Conservation (phyloP, 37 sponge, comb jelly and placozoan species). For the Halichondria panicea region DNA sequence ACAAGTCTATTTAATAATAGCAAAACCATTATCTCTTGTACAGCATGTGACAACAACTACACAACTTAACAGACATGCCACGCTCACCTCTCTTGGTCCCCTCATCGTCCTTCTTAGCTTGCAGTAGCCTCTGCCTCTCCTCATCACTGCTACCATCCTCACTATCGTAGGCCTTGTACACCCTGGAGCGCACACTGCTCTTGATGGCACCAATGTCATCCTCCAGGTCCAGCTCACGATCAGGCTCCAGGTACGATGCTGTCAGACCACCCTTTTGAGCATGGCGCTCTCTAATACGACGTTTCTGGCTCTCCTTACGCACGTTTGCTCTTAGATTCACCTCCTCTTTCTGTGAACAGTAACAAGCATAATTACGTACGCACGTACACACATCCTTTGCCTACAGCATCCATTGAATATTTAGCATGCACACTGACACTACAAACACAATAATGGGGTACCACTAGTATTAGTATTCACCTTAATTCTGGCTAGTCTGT, state of each 20-base stretch:
- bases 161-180: background rate
- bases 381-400: too few species aligned
- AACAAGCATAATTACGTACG: background rate
- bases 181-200: slow-evolving; percentile 43
- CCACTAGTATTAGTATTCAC: slow-evolving; percentile 33
- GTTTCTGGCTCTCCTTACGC: slow-evolving; percentile 73
- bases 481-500: slow-evolving; percentile 77
- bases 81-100: too few species aligned
- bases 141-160: slow-evolving; percentile 11
- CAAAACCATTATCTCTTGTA: too few species aligned
- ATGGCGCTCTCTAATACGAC: slow-evolving; percentile 65
- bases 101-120: slow-evolving; percentile 16
- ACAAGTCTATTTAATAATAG: too few species aligned
- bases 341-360: slow-evolving; percentile 86
- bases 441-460: too few species aligned
- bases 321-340: slow-evolving; percentile 67
- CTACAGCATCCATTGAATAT: too few species aligned
- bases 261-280: slow-evolving; percentile 40
- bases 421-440: slow-evolving; percentile 1
- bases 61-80: too few species aligned
- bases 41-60: too few species aligned
- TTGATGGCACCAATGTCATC: slow-evolving; percentile 73
- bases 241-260: slow-evolving; percentile 79
- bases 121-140: slow-evolving; percentile 22
- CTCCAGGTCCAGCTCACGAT: slow-evolving; percentile 9